Evolutionary conservation across 2,888 invertebrate species (phyloP).

Genomic region (Galerucella calmariensis): DNA sequence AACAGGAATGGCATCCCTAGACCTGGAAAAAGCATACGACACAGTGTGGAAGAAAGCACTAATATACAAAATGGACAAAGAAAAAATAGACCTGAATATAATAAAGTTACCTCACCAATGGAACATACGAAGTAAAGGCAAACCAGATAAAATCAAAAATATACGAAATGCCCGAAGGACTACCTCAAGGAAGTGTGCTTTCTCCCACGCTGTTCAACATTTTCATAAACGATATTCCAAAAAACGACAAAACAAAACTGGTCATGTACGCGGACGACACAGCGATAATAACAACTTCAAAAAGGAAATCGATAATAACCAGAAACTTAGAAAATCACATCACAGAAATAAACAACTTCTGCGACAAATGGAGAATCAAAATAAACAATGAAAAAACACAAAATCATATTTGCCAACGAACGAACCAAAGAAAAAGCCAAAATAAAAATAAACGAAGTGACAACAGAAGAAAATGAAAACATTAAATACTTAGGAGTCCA

Average conservation of each 20-base stretch:
- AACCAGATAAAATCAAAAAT: no score
- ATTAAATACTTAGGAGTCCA: not conserved
- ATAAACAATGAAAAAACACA: not conserved
- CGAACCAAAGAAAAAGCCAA: no score
- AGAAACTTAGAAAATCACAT: not conserved
- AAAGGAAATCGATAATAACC: not conserved
- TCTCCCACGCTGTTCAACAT: not conserved
- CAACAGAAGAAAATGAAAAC: not conserved
- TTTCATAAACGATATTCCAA: not conserved
- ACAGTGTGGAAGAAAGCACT: conserved; percentile 3
- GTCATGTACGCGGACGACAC: not conserved
- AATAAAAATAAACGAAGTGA: not conserved
- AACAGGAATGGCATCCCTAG: not conserved
- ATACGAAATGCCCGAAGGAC: not conserved
- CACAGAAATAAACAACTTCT: not conserved
- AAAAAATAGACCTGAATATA: not conserved
- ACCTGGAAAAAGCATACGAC: not conserved
- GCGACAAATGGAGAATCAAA: not conserved
- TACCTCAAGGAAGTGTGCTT: conserved; percentile 4
- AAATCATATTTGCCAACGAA: not conserved
- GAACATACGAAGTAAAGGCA: not conserved
- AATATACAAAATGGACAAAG: not conserved
- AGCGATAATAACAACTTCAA: not conserved
- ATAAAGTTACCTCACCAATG: not conserved
- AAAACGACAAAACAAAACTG: not conserved